Evolutionary conservation across 2,888 invertebrate genomes (phyloP).

Genomic region (Netelia fuscicornis): DNA sequence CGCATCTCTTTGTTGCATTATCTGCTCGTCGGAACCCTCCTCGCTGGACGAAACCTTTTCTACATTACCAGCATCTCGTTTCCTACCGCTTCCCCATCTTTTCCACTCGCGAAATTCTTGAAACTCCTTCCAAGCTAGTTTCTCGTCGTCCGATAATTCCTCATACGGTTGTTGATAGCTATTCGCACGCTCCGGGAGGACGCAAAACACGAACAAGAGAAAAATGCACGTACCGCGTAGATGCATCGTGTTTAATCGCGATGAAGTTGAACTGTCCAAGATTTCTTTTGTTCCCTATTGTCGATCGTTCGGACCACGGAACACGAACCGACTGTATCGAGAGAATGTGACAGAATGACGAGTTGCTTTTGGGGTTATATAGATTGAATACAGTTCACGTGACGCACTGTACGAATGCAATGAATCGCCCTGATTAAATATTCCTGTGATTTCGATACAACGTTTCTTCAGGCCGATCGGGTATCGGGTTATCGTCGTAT

Average conservation of each 20-base stretch:
- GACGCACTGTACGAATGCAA: slow-evolving; percentile 18
- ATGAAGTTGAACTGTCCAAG: background rate
- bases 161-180: slow-evolving; percentile 1
- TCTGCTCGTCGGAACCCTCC: background rate
- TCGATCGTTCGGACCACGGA: background rate
- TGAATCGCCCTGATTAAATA: slow-evolving; percentile 10
- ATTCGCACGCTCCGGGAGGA: slow-evolving; percentile 6
- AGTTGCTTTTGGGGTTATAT: background rate
- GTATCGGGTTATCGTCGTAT: slow-evolving; percentile 17
- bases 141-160: slow-evolving; percentile 19
- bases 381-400: background rate
- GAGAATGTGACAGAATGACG: slow-evolving; percentile 15
- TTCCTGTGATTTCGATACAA: background rate
- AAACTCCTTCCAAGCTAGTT: slow-evolving; percentile 59
- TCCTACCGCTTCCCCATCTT: slow-evolving; percentile 33
- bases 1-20: background rate
- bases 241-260: slow-evolving; percentile 23
- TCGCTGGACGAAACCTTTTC: slow-evolving; percentile 4
- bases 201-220: slow-evolving; percentile 19
- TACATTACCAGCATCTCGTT: slow-evolving; percentile 5
- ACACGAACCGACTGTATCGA: background rate
- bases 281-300: background rate
- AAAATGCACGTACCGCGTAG: background rate
- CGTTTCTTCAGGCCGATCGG: background rate
- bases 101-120: slow-evolving; percentile 65